Conservation (phyloP, 2,888 invertebrate genomes). For the Fragum whitleyi region DNA sequence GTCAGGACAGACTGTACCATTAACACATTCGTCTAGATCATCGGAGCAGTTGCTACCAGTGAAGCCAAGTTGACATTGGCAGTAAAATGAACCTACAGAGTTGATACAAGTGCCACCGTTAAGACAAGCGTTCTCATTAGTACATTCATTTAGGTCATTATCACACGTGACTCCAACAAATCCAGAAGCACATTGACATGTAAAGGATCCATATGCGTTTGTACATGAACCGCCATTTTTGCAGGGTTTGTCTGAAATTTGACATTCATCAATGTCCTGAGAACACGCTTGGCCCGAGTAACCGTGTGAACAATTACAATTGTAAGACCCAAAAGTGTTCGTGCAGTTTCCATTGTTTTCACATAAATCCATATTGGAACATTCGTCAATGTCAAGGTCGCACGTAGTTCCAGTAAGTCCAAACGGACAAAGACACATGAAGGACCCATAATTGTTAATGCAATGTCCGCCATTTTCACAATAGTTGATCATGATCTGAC, state of each 20-base stretch:
- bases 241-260: background rate
- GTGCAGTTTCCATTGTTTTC: slow-evolving; percentile 26
- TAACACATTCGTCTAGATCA: slow-evolving; percentile 18
- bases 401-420: slow-evolving; percentile 30
- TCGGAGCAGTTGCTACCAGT: slow-evolving; percentile 60
- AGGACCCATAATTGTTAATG: slow-evolving; percentile 13
- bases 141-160: slow-evolving; percentile 21
- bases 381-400: slow-evolving; percentile 30
- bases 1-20: slow-evolving; percentile 28
- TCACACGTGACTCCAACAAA: slow-evolving; percentile 30
- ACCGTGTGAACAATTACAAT: slow-evolving; percentile 16
- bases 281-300: slow-evolving; percentile 19
- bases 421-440: slow-evolving; percentile 13
- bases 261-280: slow-evolving; percentile 56
- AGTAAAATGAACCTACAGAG: slow-evolving; percentile 50
- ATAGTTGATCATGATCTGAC: background rate
- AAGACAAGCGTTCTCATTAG: slow-evolving; percentile 24
- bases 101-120: slow-evolving; percentile 51
- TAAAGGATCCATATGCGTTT: slow-evolving; percentile 48
- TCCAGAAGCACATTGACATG: slow-evolving; percentile 53
- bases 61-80: slow-evolving; percentile 60
- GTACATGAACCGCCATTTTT: slow-evolving; percentile 35
- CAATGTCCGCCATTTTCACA: slow-evolving; percentile 31
- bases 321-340: slow-evolving; percentile 10
- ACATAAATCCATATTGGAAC: slow-evolving; percentile 15